Base-by-base conservation (phyloP, 2,113 vertebrate species). In the Neotragus pygmaeus region DNA sequence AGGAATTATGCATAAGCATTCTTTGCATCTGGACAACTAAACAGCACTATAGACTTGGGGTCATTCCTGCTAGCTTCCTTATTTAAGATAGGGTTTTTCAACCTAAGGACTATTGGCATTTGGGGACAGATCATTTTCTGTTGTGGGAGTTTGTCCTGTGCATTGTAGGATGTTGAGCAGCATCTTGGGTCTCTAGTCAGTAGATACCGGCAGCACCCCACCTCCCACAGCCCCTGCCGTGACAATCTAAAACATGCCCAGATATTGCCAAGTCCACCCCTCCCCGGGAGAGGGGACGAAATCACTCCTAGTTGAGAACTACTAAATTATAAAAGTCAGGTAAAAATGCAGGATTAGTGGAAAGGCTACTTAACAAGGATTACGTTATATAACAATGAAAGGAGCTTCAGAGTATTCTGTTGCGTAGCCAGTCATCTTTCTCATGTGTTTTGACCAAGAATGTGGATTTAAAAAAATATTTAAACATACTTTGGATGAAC, bases 361-460 rank as follows among this genome's bases (percentile, higher is more conserved):
- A 97, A 96, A 91, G 17, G 2, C 62, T 91, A 85, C 78, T 98
- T 93, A 96, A 86, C n/a, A 70, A 70, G 53, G 81, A 96, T 96
- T 39, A 75, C 77, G 96, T 98, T 78, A 93, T 98, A 49, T 97
- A 95, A 97, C 96, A 98, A 78, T 94, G 78, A 97, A 95, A 97
- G 85, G 89, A 94, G 88, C 19, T 89, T 6, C 55, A 92, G 88
- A 93, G 90, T 95, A 92, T 94, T 97, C 55, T 97, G 98, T 91
- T 96, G 83, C 92, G 97, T 98, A 92, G 90, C 91, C 91, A 98
- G 13, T 75, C 36, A 53, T 62, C 21, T 80, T 27, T 73, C 43
- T 82, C 39, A 77, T 73, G 25, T 73, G 43, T 90, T 77, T 94
- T 55, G 88, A 66, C 28, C 73, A 66, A 64, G 4, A 78, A 23